Percentiles rank a stretch among this genome's conserved stretches.
Conservation (phyloP, 2,797 vertebrate genomes). For the Australoheros facetus region DNA sequence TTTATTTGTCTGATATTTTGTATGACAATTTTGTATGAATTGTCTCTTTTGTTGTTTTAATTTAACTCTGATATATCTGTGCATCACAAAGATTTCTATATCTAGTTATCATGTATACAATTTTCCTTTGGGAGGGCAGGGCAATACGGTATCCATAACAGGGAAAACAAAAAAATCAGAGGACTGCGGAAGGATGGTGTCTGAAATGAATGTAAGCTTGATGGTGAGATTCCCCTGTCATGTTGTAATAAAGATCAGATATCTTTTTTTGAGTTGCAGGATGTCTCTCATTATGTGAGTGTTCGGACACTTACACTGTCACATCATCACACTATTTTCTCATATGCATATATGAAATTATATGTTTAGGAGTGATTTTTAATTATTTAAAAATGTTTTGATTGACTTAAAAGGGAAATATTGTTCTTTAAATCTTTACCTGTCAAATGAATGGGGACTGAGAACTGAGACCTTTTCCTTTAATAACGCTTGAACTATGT, state of each 20-base stretch:
- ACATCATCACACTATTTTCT: background rate
- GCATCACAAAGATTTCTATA: conserved; percentile 54
- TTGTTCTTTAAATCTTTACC: background rate
- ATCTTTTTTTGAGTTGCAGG: conserved; percentile 35
- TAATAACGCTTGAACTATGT: no score
- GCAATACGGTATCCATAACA: conserved; percentile 30
- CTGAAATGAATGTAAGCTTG: conserved; percentile 55
- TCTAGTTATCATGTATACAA: conserved; percentile 58
- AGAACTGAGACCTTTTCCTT: background rate
- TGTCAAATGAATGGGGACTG: no score
- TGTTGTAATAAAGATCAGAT: conserved; percentile 73
- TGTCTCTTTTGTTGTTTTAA: conserved; percentile 66
- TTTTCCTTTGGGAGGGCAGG: conserved; percentile 49
- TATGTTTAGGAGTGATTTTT: no score
- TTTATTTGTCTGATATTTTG: conserved; percentile 47
- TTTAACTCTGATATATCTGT: conserved; percentile 68
- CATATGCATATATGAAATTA: background rate
- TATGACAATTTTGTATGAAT: conserved; percentile 52
- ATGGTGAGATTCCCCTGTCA: conserved; percentile 45
- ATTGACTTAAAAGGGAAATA: background rate
- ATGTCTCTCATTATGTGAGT: conserved; percentile 19
- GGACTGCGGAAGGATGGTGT: conserved; percentile 4
- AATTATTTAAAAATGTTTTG: background rate
- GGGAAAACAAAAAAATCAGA: background rate
- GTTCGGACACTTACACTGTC: background rate